Percentiles rank a stretch among this genome's conserved stretches.
These are phyloP conservation scores for Aphelinus atriplicis DNA, from an alignment of 1,140 invertebrate species.

Conservation along the genomic window DNA sequence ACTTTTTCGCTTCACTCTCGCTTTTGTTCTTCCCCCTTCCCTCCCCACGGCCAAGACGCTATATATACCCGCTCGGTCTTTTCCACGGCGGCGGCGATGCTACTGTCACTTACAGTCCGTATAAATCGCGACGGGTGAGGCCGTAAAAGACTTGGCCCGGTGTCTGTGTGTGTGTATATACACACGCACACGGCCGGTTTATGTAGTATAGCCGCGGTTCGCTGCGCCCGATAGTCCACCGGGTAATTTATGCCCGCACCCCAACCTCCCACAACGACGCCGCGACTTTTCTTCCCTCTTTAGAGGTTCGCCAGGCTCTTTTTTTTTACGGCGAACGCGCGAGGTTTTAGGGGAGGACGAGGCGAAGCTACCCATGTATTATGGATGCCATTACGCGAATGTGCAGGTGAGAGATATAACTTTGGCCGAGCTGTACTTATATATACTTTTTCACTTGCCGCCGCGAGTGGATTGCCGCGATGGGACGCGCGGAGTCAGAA, in stretches of 20 bases:
- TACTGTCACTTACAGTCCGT: conserved; percentile 54
- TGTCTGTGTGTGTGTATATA: not conserved
- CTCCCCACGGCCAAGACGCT: not conserved
- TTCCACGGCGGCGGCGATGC: conserved; percentile 35
- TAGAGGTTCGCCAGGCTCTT: not conserved
- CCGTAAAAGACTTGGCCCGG: conserved; percentile 23
- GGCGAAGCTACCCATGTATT: conserved; percentile 21
- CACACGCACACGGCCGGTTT: not conserved
- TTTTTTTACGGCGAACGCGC: not conserved
- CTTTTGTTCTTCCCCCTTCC: too few species aligned
- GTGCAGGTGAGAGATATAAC: not conserved
- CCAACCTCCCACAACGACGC: not conserved
- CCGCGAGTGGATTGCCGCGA: too few species aligned
- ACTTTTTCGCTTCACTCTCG: too few species aligned
- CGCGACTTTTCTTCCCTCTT: conserved; percentile 1
- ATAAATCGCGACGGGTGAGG: conserved; percentile 46
- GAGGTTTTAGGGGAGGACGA: not conserved
- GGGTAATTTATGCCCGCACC: conserved; percentile 21
- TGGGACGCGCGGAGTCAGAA: too few species aligned
- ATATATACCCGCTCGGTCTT: not conserved
- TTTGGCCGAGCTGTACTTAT: too few species aligned
- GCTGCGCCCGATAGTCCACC: conserved; percentile 31
- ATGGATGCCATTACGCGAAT: conserved; percentile 18
- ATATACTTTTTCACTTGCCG: too few species aligned
- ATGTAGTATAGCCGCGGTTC: too few species aligned